Evolutionary conservation across 2,113 vertebrate genomes (phyloP).

Genomic region (Tetrao urogallus): DNA sequence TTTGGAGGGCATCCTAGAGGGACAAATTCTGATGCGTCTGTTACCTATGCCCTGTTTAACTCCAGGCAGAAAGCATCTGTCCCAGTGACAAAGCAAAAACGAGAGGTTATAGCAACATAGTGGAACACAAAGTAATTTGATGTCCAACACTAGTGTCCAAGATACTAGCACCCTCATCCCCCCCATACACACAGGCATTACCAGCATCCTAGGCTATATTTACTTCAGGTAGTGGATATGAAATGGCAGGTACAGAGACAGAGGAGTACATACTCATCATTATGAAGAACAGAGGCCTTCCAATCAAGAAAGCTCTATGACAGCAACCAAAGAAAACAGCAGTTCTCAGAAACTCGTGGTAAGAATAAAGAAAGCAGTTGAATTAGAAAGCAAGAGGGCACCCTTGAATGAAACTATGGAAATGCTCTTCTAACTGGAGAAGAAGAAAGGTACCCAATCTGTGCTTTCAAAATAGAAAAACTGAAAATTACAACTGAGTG

Average conservation of each 20-base stretch:
- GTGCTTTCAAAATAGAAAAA: not conserved
- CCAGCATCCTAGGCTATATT: not conserved
- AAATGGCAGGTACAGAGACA: rapidly evolving
- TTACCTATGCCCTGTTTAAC: not conserved
- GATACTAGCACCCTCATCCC: not conserved
- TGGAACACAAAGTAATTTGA: too few relatives aligned
- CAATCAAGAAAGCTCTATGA: not conserved
- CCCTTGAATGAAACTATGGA: not conserved
- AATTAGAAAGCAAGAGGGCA: not conserved
- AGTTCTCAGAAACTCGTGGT: not conserved
- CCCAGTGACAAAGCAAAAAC: not conserved
- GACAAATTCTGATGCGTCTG: not conserved
- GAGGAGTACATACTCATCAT: too few relatives aligned
- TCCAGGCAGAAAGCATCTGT: not conserved
- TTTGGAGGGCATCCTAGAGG: not conserved
- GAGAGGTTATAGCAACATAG: not conserved
- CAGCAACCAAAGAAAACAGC: not conserved
- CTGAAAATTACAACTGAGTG: not conserved
- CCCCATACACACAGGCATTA: not conserved
- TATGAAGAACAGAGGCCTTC: not conserved
- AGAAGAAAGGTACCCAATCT: not conserved
- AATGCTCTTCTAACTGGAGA: not conserved
- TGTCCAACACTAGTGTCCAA: too few relatives aligned
- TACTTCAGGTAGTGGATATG: too few relatives aligned
- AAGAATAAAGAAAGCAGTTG: not conserved